These are phyloP conservation scores for Chromoteleia sp. DNA, from an alignment of 2,888 invertebrate species.

Conservation along the genomic window DNA sequence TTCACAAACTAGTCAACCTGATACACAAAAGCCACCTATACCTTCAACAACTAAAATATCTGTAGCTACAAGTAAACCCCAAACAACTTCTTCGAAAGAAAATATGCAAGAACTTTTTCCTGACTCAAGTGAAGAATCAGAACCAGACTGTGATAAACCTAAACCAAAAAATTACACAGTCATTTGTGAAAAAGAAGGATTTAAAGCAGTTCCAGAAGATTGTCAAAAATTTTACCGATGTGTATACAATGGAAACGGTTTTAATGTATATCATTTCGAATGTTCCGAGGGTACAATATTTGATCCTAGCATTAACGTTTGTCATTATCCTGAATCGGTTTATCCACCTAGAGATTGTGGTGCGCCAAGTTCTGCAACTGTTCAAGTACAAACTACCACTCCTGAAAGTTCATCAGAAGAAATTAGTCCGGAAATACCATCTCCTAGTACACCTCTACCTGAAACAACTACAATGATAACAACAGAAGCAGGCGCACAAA, in stretches of 20 bases:
- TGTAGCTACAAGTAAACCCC: constrained; percentile 24
- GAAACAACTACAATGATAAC: constrained; percentile 41
- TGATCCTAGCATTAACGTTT: constrained; percentile 88
- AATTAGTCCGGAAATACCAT: constrained; percentile 29
- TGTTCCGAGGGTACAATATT: constrained; percentile 90
- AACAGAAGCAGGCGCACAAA: constrained; percentile 64
- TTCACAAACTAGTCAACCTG: constrained; percentile 26
- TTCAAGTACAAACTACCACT: constrained; percentile 7
- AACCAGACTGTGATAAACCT: constrained; percentile 42
- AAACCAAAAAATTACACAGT: constrained; percentile 73
- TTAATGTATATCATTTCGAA: constrained; percentile 88
- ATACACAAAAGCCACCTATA: constrained; percentile 1
- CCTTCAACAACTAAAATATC: neutral
- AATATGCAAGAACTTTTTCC: constrained; percentile 62
- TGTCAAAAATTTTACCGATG: constrained; percentile 90
- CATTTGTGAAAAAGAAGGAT: constrained; percentile 87
- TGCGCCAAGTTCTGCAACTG: constrained; percentile 12
- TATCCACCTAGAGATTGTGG: constrained; percentile 85
- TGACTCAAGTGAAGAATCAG: constrained; percentile 29
- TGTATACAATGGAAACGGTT: constrained; percentile 87
- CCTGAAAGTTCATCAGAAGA: constrained; percentile 28
- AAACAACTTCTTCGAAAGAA: constrained; percentile 16
- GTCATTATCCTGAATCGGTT: constrained; percentile 89
- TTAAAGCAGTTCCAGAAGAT: constrained; percentile 87
- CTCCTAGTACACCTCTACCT: constrained; percentile 36